Evolutionary conservation across 2,113 vertebrate species (phyloP).

Genomic region (Pycnonotus jocosus): DNA sequence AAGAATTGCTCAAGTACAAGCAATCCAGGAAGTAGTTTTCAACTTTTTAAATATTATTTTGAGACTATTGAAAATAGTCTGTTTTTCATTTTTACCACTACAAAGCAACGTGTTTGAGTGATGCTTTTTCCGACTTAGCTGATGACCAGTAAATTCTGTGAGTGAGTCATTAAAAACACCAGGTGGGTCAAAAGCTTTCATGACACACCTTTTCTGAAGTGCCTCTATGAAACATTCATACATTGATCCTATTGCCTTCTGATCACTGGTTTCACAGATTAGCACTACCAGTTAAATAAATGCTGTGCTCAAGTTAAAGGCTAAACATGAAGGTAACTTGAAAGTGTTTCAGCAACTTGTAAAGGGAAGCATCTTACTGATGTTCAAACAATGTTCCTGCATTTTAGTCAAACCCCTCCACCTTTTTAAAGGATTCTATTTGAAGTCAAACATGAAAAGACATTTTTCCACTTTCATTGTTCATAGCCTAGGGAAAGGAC

Average conservation of each 20-base stretch:
- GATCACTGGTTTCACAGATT: neutral
- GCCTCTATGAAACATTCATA: neutral
- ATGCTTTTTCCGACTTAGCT: neutral
- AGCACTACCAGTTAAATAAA: neutral
- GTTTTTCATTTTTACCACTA: neutral
- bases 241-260: neutral
- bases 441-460: conserved; percentile 15
- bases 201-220: neutral
- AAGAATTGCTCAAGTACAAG: neutral
- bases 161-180: neutral
- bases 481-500: neutral
- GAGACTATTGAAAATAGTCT: neutral
- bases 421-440: neutral
- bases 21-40: neutral
- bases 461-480: neutral
- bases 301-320: neutral
- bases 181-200: neutral
- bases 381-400: neutral
- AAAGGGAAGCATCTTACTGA: neutral
- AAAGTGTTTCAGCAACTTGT: neutral
- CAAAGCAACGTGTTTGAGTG: neutral
- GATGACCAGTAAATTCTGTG: neutral
- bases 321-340: neutral
- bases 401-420: neutral
- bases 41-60: neutral